Evolutionary conservation across 92 coral and sea anemone species (phyloP), one percentile per base, ranked within the genome.

Genomic region (Ricordea florida): DNA sequence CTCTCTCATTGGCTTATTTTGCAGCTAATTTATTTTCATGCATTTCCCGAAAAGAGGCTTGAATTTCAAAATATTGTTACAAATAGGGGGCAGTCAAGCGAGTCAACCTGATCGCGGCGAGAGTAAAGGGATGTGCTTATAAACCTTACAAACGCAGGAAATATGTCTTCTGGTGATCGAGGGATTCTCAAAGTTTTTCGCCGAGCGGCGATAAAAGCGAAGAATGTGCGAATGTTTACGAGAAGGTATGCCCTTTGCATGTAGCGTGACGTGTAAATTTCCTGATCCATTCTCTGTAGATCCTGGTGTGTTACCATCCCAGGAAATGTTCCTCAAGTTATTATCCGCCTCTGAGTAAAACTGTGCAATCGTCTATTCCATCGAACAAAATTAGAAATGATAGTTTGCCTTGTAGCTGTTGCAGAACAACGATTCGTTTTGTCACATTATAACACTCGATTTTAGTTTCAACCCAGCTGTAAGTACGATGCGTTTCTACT

Each of bases 141-240:
- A 40, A 42, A 5, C 20, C 49, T 21, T 24, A 40, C 4, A 7
- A 52, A 38, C 69, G 52, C 2, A 68, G 10, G 47, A 33, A 68
- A 33, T 13, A 82, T 82, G 88, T 78, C 88, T 17, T 32, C 88
- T 18, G 85, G 68, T 22, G 74, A 84, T 50, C 85, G 85, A 28
- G 80, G 89, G 4, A 51, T 84, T 28, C 43, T 84, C 11, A 79
- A 69, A 44, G 79, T 84, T 16, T 91, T 91, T 60, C 87, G 97
- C 24, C 76, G 97, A 31, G 97, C 93, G 2, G 97, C 93, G 5
- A 85, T 44, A 60, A 91, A 87, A 30, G 97, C 93, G 18, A 91
- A 91, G 75, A 91, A 91, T 62, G 87, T 83, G 53, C 81, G 90
- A 76, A 73, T 91, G n/a, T 91, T 91, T 33, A 91, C 97, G 2